Evolutionary conservation across 2,797 vertebrate species (phyloP).

Genomic region (Capromys pilorides): DNA sequence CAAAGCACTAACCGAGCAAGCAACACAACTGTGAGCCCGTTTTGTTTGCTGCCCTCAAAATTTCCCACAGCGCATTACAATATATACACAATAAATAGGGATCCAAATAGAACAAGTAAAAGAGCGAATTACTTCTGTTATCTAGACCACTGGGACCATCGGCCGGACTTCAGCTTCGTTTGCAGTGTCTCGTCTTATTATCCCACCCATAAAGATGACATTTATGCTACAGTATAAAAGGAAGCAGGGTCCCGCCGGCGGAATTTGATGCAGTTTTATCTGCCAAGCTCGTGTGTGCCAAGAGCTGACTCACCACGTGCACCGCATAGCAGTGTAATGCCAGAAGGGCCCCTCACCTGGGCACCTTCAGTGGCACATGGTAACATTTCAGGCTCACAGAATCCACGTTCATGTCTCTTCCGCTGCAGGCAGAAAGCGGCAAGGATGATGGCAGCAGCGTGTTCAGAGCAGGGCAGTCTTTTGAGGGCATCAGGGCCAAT

Average conservation of each 20-base stretch:
- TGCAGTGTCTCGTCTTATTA: neutral
- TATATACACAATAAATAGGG: neutral
- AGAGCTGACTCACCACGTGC: neutral
- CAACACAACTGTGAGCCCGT: neutral
- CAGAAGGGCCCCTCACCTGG: neutral
- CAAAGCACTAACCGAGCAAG: neutral
- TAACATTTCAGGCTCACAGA: neutral
- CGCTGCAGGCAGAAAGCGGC: neutral
- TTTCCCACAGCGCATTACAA: neutral
- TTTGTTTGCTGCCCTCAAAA: neutral
- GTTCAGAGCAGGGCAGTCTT: neutral
- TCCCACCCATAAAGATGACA: neutral
- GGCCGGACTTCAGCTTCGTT: neutral
- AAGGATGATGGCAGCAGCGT: neutral
- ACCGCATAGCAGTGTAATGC: neutral
- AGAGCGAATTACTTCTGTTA: neutral
- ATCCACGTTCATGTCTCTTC: neutral
- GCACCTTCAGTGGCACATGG: neutral
- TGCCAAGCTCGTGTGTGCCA: neutral
- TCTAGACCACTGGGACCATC: neutral
- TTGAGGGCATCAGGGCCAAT: neutral
- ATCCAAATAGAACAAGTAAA: neutral
- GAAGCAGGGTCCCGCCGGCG: neutral
- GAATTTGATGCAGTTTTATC: neutral
- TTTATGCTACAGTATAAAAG: neutral